These are phyloP conservation scores for Platichthys stellatus DNA, from an alignment of 2,113 vertebrate genomes.

Conservation along the genomic window DNA sequence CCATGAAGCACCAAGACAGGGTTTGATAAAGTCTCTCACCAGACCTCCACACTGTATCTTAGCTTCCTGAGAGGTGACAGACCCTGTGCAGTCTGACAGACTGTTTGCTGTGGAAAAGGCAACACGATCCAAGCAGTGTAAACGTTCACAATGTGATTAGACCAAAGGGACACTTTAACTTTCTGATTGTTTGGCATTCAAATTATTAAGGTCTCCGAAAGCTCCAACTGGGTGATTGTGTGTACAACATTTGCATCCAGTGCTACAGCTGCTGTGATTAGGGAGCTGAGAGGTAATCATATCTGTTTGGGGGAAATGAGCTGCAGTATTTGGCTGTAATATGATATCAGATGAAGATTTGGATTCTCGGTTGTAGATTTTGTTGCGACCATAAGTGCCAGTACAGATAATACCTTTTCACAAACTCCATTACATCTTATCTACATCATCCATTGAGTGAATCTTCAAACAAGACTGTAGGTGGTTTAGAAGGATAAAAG, in stretches of 20 bases:
- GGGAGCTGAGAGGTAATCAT: constrained; percentile 9
- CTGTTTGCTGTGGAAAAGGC: constrained; percentile 22
- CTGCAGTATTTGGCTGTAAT: constrained; percentile 63
- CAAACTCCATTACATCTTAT: constrained; percentile 35
- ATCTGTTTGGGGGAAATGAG: constrained; percentile 23
- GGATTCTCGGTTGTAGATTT: constrained; percentile 30
- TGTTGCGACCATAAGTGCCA: constrained; percentile 37
- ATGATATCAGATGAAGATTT: constrained; percentile 26
- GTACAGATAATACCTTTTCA: constrained; percentile 14
- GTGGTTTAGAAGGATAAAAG: constrained; percentile 46
- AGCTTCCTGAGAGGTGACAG: constrained; percentile 59
- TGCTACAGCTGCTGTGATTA: constrained; percentile 5
- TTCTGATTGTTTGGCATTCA: constrained; percentile 15
- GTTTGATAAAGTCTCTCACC: constrained; percentile 30
- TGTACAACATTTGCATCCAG: constrained; percentile 6
- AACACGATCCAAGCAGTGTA: constrained; percentile 33
- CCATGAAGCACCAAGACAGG: constrained; percentile 22
- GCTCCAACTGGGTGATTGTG: neutral
- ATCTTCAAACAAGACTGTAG: constrained; percentile 25
- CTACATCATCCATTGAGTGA: constrained; percentile 20
- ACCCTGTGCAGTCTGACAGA: constrained; percentile 19
- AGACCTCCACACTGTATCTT: constrained; percentile 26
- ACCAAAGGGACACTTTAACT: constrained; percentile 13
- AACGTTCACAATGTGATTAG: constrained; percentile 28
- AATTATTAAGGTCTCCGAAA: constrained; percentile 17